Conservation (phyloP, 2,797 vertebrate genomes). For the Tenualosa ilisha region DNA sequence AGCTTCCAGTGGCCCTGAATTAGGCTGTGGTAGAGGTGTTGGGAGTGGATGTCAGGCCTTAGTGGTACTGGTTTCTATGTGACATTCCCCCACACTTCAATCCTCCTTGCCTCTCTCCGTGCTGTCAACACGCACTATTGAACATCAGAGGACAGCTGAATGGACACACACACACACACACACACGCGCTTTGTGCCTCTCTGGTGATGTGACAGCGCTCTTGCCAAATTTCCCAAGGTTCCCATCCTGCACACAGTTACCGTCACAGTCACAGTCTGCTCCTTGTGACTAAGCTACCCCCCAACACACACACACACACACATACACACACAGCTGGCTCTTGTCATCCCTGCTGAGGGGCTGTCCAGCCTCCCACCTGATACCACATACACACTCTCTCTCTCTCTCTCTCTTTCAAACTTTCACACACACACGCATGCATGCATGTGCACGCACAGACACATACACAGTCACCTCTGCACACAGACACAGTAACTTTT, state of each 20-base stretch:
- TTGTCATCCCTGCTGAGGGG: not conserved
- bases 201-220: not conserved
- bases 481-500: not conserved
- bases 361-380: not conserved
- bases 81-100: constrained; percentile 11
- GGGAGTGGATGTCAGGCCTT: not conserved
- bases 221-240: not conserved
- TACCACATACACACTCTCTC: not conserved
- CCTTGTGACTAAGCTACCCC: not conserved
- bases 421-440: not conserved
- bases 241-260: not conserved
- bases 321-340: not conserved
- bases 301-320: not conserved
- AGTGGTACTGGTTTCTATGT: not conserved
- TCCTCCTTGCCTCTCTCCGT: constrained; percentile 1
- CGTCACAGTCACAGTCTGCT: not conserved
- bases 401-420: not conserved
- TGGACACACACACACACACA: not conserved
- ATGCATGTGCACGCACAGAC: not conserved
- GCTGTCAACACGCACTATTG: constrained; percentile 41
- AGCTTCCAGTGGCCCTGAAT: not conserved
- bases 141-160: constrained; percentile 28
- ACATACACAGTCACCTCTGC: not conserved
- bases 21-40: not conserved
- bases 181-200: not conserved